Evolutionary conservation across 2,797 vertebrate species (phyloP).

Genomic region (Characodon lateralis): DNA sequence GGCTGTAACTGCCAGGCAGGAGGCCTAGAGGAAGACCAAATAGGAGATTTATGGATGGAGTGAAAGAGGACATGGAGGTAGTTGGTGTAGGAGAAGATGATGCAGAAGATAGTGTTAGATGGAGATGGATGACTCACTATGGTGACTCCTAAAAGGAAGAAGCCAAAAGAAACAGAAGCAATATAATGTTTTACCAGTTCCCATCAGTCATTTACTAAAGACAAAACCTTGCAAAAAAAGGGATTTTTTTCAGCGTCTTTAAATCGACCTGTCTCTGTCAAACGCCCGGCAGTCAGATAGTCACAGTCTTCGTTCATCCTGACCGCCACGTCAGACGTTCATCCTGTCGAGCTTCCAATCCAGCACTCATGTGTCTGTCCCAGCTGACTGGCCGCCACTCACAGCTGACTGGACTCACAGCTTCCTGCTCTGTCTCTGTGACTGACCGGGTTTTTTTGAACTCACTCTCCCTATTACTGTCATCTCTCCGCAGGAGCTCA

Average conservation of each 20-base stretch:
- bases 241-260: neutral
- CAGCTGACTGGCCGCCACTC: constrained; percentile 34
- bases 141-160: too few relatives aligned
- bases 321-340: constrained; percentile 19
- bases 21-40: too few relatives aligned
- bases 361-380: constrained; percentile 30
- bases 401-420: constrained; percentile 43
- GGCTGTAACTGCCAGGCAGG: too few relatives aligned
- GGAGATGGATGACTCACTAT: too few relatives aligned
- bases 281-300: constrained; percentile 17
- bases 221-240: neutral
- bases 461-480: constrained; percentile 10
- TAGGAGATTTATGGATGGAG: too few relatives aligned
- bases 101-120: too few relatives aligned
- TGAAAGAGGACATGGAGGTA: too few relatives aligned
- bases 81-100: too few relatives aligned
- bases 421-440: constrained; percentile 35
- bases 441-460: neutral
- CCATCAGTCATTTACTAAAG: constrained; percentile 7
- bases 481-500: constrained; percentile 25
- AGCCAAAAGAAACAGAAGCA: too few relatives aligned
- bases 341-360: constrained; percentile 24
- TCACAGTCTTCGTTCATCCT: constrained; percentile 22
- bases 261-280: constrained; percentile 1
- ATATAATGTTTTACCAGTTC: neutral